Conservation (phyloP, 2,113 vertebrate genomes). For the Oncorhynchus mykiss region DNA sequence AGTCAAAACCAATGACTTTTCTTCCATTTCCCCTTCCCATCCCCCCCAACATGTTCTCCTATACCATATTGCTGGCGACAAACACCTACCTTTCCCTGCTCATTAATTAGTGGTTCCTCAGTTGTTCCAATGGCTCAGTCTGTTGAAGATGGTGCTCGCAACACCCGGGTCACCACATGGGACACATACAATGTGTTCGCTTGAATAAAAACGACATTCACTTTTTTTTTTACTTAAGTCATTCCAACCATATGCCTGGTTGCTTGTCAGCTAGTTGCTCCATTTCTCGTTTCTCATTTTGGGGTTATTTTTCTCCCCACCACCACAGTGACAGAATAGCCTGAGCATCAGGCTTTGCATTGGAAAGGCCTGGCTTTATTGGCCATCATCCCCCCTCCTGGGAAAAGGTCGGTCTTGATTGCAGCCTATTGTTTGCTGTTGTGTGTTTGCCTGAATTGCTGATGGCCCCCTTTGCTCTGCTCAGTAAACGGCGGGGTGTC, state of each 20-base stretch:
- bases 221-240: not conserved
- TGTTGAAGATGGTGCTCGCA: no score
- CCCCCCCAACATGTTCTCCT: no score
- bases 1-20: no score
- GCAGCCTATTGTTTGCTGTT: slow-evolving; percentile 62
- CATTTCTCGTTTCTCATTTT: no score
- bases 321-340: not conserved
- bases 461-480: slow-evolving; percentile 48
- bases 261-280: not conserved
- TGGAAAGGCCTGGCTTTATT: slow-evolving; percentile 33
- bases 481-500: slow-evolving; percentile 62
- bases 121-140: no score
- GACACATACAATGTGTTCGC: no score
- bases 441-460: slow-evolving; percentile 51
- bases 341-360: slow-evolving; percentile 51
- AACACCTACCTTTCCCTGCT: no score
- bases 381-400: slow-evolving; percentile 29
- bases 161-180: no score
- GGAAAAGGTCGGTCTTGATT: slow-evolving; percentile 49
- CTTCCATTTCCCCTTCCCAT: no score
- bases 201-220: no score
- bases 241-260: not conserved
- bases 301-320: not conserved
- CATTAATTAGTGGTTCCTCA: no score
- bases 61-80: no score